Conservation (phyloP, 2,888 invertebrate species). For the Andrena praecox region DNA sequence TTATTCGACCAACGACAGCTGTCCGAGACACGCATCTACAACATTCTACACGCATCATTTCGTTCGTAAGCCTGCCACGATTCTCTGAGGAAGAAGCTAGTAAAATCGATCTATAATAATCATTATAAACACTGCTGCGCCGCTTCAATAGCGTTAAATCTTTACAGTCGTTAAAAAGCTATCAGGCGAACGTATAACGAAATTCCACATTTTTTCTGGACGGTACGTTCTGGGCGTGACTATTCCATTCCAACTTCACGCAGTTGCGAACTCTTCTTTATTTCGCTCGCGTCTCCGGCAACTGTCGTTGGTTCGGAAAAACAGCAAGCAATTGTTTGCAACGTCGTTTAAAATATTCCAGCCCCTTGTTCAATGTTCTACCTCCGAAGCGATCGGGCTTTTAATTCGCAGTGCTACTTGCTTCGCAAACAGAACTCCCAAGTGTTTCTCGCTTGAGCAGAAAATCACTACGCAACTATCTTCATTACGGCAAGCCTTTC, state of each 20-base stretch:
- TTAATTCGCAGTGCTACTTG: background rate
- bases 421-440: slow-evolving; percentile 3
- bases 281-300: slow-evolving; percentile 43
- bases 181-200: slow-evolving; percentile 49
- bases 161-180: slow-evolving; percentile 55
- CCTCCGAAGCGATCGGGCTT: background rate
- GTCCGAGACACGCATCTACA: slow-evolving; percentile 31
- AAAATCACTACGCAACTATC: slow-evolving; percentile 12
- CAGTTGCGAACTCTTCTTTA: slow-evolving; percentile 41
- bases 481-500: background rate
- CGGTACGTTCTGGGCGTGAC: slow-evolving; percentile 68
- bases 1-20: slow-evolving; percentile 62
- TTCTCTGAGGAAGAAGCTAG: slow-evolving; percentile 51
- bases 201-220: slow-evolving; percentile 64
- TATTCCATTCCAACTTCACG: slow-evolving; percentile 50
- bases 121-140: slow-evolving; percentile 36
- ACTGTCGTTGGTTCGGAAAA: slow-evolving; percentile 59
- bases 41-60: slow-evolving; percentile 14
- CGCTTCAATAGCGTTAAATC: slow-evolving; percentile 21
- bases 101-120: slow-evolving; percentile 47
- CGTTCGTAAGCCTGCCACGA: slow-evolving; percentile 52
- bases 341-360: slow-evolving; percentile 37
- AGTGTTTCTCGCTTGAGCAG: background rate
- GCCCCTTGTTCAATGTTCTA: background rate
- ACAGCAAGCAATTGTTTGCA: slow-evolving; percentile 48